These are phyloP conservation scores for Rhynchonycteris naso DNA, from an alignment of 2,797 vertebrate species.

Conservation along the genomic window DNA sequence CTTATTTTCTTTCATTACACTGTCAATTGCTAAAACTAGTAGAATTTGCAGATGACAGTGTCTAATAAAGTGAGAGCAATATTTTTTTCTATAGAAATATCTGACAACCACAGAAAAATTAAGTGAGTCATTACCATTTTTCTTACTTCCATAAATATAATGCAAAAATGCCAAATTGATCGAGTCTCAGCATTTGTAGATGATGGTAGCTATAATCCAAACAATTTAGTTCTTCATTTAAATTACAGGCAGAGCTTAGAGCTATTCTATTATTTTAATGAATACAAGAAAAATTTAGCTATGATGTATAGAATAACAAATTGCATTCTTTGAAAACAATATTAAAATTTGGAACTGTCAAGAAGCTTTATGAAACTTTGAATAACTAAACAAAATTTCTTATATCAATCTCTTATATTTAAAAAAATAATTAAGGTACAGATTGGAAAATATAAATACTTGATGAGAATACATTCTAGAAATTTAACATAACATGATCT, in stretches of 20 bases:
- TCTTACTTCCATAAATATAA: constrained; percentile 66
- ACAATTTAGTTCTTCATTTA: constrained; percentile 64
- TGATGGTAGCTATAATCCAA: constrained; percentile 65
- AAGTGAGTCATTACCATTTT: constrained; percentile 71
- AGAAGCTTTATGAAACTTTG: constrained; percentile 52
- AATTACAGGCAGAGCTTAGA: constrained; percentile 43
- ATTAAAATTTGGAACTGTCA: constrained; percentile 37
- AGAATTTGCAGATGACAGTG: constrained; percentile 73
- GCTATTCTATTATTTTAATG: constrained; percentile 62
- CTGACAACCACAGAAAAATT: constrained; percentile 64
- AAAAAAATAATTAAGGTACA: constrained; percentile 17
- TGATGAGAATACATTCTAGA: neutral
- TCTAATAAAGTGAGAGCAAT: constrained; percentile 65
- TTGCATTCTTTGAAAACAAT: constrained; percentile 49
- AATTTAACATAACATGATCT: neutral
- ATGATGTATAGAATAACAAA: constrained; percentile 50
- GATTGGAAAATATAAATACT: constrained; percentile 1
- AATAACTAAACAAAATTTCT: constrained; percentile 47
- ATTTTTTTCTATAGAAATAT: constrained; percentile 68
- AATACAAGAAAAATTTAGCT: constrained; percentile 28
- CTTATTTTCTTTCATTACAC: constrained; percentile 62
- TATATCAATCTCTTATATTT: neutral
- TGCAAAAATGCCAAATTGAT: constrained; percentile 71
- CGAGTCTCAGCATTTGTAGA: constrained; percentile 64
- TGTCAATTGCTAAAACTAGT: constrained; percentile 68